Conservation (phyloP, 2,113 vertebrate species). For the Rhipidura dahli region DNA sequence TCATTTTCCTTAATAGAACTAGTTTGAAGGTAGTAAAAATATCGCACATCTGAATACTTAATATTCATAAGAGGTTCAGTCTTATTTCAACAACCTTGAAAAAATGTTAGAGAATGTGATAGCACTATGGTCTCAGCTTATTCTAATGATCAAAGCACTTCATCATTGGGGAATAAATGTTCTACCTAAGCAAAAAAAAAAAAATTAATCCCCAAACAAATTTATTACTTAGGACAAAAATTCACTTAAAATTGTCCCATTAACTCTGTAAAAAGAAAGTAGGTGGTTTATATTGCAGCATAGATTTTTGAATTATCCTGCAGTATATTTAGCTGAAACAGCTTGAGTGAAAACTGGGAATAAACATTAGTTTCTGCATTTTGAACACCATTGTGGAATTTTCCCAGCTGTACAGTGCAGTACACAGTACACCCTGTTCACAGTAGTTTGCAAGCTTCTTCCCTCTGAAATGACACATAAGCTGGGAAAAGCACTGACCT, state of each 20-base stretch:
- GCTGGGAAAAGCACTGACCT: not conserved
- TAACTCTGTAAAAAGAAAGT: not conserved
- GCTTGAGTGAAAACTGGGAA: not conserved
- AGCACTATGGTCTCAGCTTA: not conserved
- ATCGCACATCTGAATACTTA: not conserved
- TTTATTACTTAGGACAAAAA: not conserved
- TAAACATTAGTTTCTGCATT: constrained; percentile 13
- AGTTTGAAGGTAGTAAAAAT: not conserved
- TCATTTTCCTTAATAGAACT: not conserved
- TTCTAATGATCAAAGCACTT: constrained; percentile 46
- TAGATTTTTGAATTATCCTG: not conserved
- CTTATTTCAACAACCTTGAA: constrained; percentile 49
- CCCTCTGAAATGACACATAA: not conserved
- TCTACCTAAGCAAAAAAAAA: constrained; percentile 31
- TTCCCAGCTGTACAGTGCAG: not conserved
- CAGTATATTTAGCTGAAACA: not conserved
- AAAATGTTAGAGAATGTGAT: constrained; percentile 38
- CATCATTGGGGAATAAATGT: constrained; percentile 33
- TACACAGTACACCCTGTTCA: not conserved
- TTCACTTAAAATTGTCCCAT: constrained; percentile 18
- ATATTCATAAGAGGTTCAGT: constrained; percentile 38
- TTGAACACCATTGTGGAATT: not conserved
- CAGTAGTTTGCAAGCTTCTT: not conserved
- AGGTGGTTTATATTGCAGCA: not conserved
- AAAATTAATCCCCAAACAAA: not conserved